A percentile compares a stretch with the other conserved stretches of the same genome.
phyloP scores from a whole-genome alignment of 2,888 invertebrate genomes.

The Linnaemya tessellans region DNA sequence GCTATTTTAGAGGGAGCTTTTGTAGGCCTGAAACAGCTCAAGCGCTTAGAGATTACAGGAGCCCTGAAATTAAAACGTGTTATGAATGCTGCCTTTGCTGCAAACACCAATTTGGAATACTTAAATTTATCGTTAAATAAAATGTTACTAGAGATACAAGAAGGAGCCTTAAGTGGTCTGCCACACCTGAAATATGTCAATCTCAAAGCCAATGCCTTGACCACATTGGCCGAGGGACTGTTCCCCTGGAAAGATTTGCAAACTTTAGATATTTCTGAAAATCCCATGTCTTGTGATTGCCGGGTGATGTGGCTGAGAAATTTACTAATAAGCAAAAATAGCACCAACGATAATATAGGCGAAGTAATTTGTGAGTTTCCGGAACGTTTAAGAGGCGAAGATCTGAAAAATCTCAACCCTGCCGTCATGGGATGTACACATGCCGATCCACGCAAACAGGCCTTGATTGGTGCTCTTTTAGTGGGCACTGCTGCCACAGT shows the following conservation, averaged over 20 bases:
- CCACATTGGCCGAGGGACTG: slow-evolving; percentile 89
- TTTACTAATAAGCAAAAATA: slow-evolving; percentile 84
- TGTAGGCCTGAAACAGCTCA: slow-evolving; percentile 90
- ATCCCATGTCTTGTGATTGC: slow-evolving; percentile 92
- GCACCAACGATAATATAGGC: slow-evolving; percentile 79
- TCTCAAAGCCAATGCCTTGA: slow-evolving; percentile 90
- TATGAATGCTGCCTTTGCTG: slow-evolving; percentile 90
- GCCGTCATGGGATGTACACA: slow-evolving; percentile 93
- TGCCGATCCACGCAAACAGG: slow-evolving; percentile 91
- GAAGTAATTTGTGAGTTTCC: slow-evolving; percentile 89
- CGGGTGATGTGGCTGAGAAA: slow-evolving; percentile 91
- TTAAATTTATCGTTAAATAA: slow-evolving; percentile 91
- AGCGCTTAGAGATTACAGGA: slow-evolving; percentile 91
- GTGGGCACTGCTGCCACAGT: slow-evolving; percentile 90
- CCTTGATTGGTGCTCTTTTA: slow-evolving; percentile 90
- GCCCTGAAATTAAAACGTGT: slow-evolving; percentile 89
- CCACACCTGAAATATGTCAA: slow-evolving; percentile 91
- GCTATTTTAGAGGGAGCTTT: slow-evolving; percentile 89
- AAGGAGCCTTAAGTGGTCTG: slow-evolving; percentile 91
- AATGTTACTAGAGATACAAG: slow-evolving; percentile 89
- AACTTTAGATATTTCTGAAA: slow-evolving; percentile 91
- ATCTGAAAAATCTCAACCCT: slow-evolving; percentile 87
- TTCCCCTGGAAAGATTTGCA: slow-evolving; percentile 91
- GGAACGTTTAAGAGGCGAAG: slow-evolving; percentile 88
- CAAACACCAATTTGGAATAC: slow-evolving; percentile 92